phyloP scores from a whole-genome alignment of 2,888 invertebrate genomes.

The Vesta saturnalis region DNA sequence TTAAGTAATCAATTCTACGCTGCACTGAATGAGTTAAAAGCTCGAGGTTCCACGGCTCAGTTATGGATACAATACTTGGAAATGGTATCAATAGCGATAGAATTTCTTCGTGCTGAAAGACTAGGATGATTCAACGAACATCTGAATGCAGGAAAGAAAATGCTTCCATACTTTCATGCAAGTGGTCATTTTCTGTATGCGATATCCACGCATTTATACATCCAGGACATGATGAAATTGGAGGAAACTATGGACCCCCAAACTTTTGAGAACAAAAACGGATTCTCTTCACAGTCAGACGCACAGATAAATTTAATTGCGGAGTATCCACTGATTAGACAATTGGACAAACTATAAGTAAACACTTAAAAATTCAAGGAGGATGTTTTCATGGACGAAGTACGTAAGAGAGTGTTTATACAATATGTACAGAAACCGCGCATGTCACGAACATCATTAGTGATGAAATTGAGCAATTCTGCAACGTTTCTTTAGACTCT shows the following conservation, averaged over 20 bases:
- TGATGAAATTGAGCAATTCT: constrained; percentile 46
- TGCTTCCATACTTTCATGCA: constrained; percentile 55
- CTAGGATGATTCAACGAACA: constrained; percentile 49
- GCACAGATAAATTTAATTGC: constrained; percentile 46
- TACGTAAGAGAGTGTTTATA: constrained; percentile 47
- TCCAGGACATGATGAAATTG: constrained; percentile 49
- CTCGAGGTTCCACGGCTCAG: no score
- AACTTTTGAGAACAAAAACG: constrained; percentile 44
- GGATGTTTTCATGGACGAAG: constrained; percentile 42
- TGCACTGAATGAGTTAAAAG: constrained; percentile 46
- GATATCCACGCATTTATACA: constrained; percentile 47
- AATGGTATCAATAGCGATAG: constrained; percentile 28
- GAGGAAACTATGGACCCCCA: constrained; percentile 48
- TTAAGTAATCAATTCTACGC: neutral
- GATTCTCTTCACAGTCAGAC: constrained; percentile 41
- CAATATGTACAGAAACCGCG: constrained; percentile 48
- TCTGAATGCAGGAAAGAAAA: constrained; percentile 49
- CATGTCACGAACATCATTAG: constrained; percentile 46
- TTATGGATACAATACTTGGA: constrained; percentile 11
- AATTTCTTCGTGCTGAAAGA: constrained; percentile 47
- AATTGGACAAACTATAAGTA: constrained; percentile 28
- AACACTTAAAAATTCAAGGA: no score
- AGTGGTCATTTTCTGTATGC: no score
- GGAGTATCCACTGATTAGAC: constrained; percentile 38
- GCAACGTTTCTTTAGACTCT: constrained; percentile 39